Conservation (phyloP, 2,888 invertebrate genomes). For the Priocnemis perturbator region DNA sequence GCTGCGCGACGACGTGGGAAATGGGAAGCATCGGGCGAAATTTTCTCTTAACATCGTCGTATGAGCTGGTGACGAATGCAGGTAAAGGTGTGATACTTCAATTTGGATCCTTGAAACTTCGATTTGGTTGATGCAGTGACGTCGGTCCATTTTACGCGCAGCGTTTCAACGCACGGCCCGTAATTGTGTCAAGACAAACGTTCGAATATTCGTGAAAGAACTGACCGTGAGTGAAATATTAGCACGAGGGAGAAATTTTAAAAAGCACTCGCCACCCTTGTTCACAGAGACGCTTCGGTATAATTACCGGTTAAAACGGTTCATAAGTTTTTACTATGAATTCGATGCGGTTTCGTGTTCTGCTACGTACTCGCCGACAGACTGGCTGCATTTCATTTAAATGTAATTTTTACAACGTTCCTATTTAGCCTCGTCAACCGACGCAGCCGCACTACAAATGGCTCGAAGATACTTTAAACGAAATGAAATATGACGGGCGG, state of each 20-base stretch:
- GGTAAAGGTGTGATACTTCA: too few species aligned
- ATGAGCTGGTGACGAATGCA: too few species aligned
- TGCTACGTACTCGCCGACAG: slow-evolving; percentile 35
- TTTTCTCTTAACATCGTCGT: too few species aligned
- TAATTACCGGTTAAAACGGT: slow-evolving; percentile 49
- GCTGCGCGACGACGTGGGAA: not conserved
- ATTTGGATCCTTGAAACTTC: too few species aligned
- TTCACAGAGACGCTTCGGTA: slow-evolving; percentile 42
- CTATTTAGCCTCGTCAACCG: slow-evolving; percentile 23
- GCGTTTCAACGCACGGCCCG: too few species aligned
- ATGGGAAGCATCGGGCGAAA: not conserved
- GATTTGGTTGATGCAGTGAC: too few species aligned
- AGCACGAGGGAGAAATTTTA: slow-evolving; percentile 5
- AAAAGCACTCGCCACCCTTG: slow-evolving; percentile 19
- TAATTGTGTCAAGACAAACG: too few species aligned
- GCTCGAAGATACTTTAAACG: too few species aligned
- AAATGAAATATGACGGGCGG: too few species aligned
- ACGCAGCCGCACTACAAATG: not conserved
- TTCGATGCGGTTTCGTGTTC: slow-evolving; percentile 32
- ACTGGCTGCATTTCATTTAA: slow-evolving; percentile 28
- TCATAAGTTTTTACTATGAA: slow-evolving; percentile 47
- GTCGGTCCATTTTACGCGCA: too few species aligned
- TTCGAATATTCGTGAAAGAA: not conserved
- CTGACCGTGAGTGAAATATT: slow-evolving; percentile 20
- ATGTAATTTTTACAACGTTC: slow-evolving; percentile 45